Percentiles rank a stretch among this genome's conserved stretches.
Evolutionary conservation across 2,113 vertebrate species (phyloP).

Genomic region (Prietella phreatophila): DNA sequence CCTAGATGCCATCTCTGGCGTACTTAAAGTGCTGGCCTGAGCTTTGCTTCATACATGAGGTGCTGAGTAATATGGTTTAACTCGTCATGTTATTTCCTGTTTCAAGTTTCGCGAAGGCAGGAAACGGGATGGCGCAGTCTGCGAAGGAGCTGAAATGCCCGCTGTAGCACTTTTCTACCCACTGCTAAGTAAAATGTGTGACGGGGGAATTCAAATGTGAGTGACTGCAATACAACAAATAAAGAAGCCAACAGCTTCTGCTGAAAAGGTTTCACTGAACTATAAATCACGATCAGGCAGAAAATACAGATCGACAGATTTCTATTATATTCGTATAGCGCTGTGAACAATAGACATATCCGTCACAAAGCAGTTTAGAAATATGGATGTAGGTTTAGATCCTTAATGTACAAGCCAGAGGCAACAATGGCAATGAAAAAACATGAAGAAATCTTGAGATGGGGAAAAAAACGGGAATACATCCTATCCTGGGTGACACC

Average conservation of each 20-base stretch:
- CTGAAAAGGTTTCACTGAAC: background rate
- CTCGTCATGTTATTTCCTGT: constrained; percentile 1
- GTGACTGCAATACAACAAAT: background rate
- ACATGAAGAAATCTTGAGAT: background rate
- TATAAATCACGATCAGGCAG: background rate
- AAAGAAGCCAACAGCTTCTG: background rate
- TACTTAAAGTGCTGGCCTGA: background rate
- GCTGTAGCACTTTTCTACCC: background rate
- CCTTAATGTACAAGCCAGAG: background rate
- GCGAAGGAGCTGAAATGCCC: background rate
- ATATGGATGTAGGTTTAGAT: background rate
- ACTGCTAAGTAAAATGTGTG: background rate
- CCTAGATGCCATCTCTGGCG: background rate
- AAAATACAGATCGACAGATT: background rate
- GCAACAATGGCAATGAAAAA: background rate
- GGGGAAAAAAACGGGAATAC: too few relatives aligned
- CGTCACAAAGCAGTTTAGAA: background rate
- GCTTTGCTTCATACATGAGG: background rate
- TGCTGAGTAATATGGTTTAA: background rate
- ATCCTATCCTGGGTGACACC: background rate
- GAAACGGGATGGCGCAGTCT: background rate
- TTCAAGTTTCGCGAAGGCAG: background rate
- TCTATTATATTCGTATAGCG: too few relatives aligned
- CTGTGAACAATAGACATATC: background rate
- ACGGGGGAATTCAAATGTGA: background rate